These are phyloP conservation scores for Trematomus bernacchii DNA, from an alignment of 2,797 vertebrate genomes.

Conservation along the genomic window DNA sequence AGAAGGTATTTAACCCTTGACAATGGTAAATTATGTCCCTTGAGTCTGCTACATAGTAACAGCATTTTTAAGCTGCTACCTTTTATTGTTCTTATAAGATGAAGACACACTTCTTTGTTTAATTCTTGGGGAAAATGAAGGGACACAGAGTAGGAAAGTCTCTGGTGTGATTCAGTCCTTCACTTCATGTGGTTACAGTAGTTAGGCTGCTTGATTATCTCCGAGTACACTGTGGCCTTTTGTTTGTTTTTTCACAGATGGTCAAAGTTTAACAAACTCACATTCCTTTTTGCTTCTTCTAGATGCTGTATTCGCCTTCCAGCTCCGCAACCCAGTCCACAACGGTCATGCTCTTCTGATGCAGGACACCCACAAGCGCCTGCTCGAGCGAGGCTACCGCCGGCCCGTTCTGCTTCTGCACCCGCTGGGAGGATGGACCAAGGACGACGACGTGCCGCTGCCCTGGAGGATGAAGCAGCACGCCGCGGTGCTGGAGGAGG, in stretches of 20 bases:
- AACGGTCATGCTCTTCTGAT: slow-evolving; percentile 96
- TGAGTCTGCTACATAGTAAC: too few relatives aligned
- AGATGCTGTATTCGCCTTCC: slow-evolving; percentile 98
- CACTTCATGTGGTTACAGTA: slow-evolving; percentile 38
- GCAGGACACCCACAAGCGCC: slow-evolving; percentile 95
- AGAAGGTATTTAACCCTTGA: too few relatives aligned
- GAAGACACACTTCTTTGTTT: slow-evolving; percentile 24
- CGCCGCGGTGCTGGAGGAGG: slow-evolving; percentile 94
- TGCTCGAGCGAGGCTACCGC: slow-evolving; percentile 93
- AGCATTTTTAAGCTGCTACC: too few relatives aligned
- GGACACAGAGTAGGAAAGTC: slow-evolving; percentile 9
- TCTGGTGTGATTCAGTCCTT: slow-evolving; percentile 31
- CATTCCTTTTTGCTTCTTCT: neutral
- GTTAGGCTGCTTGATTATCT: slow-evolving; percentile 46
- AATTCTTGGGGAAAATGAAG: slow-evolving; percentile 16
- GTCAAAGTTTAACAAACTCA: slow-evolving; percentile 21
- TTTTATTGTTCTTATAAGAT: neutral
- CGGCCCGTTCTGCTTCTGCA: slow-evolving; percentile 94
- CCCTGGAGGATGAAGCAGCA: slow-evolving; percentile 98
- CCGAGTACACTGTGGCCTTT: slow-evolving; percentile 28
- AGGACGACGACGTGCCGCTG: slow-evolving; percentile 96
- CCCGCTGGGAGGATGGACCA: slow-evolving; percentile 97
- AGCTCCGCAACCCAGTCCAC: slow-evolving; percentile 97
- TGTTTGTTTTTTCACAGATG: slow-evolving; percentile 48
- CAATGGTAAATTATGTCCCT: too few relatives aligned